Evolutionary conservation across 2,797 vertebrate genomes (phyloP).

Genomic region (Philypnodon macrostomus): DNA sequence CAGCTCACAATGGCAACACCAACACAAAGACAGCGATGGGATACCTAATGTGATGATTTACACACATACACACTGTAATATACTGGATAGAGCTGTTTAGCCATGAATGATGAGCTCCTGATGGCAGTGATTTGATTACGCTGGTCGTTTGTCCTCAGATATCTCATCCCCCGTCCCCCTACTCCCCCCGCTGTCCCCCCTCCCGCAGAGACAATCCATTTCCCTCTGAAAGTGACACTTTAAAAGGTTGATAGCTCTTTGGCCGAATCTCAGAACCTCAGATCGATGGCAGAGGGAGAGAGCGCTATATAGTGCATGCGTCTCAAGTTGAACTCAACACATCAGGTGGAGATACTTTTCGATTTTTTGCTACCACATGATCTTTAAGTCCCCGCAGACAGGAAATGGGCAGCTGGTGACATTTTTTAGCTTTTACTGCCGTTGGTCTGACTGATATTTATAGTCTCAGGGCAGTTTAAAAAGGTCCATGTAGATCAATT

Average conservation of each 20-base stretch:
- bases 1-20: conserved; percentile 17
- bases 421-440: conserved; percentile 8
- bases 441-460: not conserved
- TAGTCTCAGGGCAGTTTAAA: conserved; percentile 8
- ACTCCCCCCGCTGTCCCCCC: conserved; percentile 21
- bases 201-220: conserved; percentile 50
- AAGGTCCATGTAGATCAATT: conserved; percentile 8
- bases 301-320: conserved; percentile 7
- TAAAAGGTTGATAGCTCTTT: conserved; percentile 65
- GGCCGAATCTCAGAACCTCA: conserved; percentile 42
- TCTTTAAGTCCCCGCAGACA: conserved; percentile 15
- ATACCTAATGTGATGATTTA: conserved; percentile 23
- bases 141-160: conserved; percentile 52
- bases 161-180: conserved; percentile 35
- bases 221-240: conserved; percentile 65
- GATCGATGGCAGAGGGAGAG: conserved; percentile 57
- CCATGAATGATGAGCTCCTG: conserved; percentile 53
- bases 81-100: conserved; percentile 44
- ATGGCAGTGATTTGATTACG: conserved; percentile 61
- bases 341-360: conserved; percentile 42
- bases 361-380: conserved; percentile 46
- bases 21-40: conserved; percentile 8
- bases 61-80: conserved; percentile 24
- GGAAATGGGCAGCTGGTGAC: conserved; percentile 10
- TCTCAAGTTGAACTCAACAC: conserved; percentile 39